phyloP scores from a whole-genome alignment of 2,888 invertebrate species.

The Philereme transversata region DNA sequence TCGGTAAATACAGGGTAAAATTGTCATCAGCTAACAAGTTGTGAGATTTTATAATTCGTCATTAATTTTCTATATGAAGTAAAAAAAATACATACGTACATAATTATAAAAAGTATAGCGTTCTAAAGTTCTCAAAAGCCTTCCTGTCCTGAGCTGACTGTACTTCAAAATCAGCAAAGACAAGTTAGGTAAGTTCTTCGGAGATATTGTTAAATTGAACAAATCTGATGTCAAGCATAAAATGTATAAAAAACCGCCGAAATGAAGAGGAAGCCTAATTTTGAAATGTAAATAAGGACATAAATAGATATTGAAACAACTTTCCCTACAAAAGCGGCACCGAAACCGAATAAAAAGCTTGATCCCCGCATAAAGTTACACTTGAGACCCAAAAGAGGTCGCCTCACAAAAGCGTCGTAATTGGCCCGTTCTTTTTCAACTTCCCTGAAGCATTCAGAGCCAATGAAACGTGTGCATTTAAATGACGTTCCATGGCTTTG shows the following conservation, averaged over 20 bases:
- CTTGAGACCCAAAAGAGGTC: constrained; percentile 78
- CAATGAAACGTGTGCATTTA: constrained; percentile 85
- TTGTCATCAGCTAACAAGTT: too few species aligned
- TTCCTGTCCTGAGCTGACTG: too few species aligned
- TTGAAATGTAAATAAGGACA: constrained; percentile 2
- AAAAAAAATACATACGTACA: too few species aligned
- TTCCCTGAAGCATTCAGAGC: constrained; percentile 83
- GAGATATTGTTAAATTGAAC: too few species aligned
- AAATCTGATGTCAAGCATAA: too few species aligned
- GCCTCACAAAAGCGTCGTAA: constrained; percentile 81
- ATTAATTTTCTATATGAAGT: too few species aligned
- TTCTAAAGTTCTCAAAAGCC: too few species aligned
- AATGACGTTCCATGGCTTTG: constrained; percentile 82
- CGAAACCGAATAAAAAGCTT: constrained; percentile 67
- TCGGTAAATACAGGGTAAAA: too few species aligned
- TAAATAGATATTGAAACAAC: constrained; percentile 31
- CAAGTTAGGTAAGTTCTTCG: too few species aligned
- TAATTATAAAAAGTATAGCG: too few species aligned
- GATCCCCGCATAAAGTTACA: constrained; percentile 77
- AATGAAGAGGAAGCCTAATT: constrained; percentile 23
- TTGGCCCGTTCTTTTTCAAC: constrained; percentile 83
- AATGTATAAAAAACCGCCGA: neutral
- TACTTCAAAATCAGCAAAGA: too few species aligned
- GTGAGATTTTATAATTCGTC: too few species aligned
- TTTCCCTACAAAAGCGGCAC: constrained; percentile 32